Base-by-base conservation (phyloP, 2,888 invertebrate species). In the Lomographa bimaculata region DNA sequence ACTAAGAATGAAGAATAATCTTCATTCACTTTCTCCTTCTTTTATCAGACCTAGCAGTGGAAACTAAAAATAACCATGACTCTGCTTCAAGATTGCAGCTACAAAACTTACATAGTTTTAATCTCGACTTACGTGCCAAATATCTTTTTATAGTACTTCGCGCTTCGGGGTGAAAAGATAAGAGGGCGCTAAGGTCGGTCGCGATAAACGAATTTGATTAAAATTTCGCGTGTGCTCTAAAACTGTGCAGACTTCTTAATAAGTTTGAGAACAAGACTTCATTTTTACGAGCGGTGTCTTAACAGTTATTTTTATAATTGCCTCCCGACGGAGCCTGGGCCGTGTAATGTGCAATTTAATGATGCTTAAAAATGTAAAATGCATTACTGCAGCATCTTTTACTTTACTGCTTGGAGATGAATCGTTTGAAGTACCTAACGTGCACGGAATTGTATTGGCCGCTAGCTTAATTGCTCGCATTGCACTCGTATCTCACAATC, bases 291-390 rank as follows among this genome's bases (percentile, higher is more conserved):
- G 74, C 66, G 41, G 18, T 68, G 71, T 79, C 83, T 85, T 84
- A 78, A 79, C 83, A 80, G 81, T 84, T 80, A 71, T 79, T 82
- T 84, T 85, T 82, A n/a, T 85, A 85, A 87, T 87, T 86, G 82
- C 77, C 79, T 64, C 81, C 81, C 72, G 71, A 74, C 78, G 79
- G 75, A 63, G 3, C 64, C 64, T 68, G 64, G 65, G 66, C 66
- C 74, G 66, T 77, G 79, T 85, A 85, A 82, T 85, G 78, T 74
- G 80, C 77, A 75, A 79, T 84, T 86, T 85, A 85, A 87, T 82
- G 84, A 85, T 79, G 76, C 82, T 82, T 83, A 77, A 85, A 84
- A 83, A 84, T 83, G 82, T 85, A 74, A 83, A 83, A 81, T 81
- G 84, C 83, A 86, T 82, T 83, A 81, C 74, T 81, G 82, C 83